Percentiles rank a stretch among this genome's conserved stretches.
phyloP scores from a whole-genome alignment of 2,797 vertebrate species.

The Erethizon dorsatum region DNA sequence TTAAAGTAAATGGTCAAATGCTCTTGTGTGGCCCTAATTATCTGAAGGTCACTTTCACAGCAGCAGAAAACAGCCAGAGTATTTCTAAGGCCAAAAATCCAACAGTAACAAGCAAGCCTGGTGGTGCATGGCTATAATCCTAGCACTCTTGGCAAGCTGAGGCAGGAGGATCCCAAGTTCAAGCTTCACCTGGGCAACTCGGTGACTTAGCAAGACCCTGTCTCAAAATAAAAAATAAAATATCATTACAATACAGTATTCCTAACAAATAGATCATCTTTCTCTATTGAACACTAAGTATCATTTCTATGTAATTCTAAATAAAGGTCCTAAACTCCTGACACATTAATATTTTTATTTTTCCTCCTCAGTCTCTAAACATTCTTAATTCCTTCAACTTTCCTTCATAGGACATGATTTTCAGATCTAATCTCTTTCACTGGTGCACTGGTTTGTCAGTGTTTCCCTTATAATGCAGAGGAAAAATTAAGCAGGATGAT shows the following conservation, averaged over 20 bases:
- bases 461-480: neutral
- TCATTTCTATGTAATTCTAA: neutral
- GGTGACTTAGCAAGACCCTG: neutral
- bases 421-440: neutral
- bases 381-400: neutral
- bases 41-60: conserved; percentile 23
- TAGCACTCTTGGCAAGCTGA: neutral
- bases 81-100: conserved; percentile 20
- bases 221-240: neutral
- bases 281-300: neutral
- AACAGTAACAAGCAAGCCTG: neutral
- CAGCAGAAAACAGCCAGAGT: neutral
- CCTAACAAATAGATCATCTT: conserved; percentile 29
- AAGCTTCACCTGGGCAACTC: neutral
- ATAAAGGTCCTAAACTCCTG: conserved; percentile 9
- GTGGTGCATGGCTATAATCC: neutral
- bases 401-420: neutral
- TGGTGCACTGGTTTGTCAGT: neutral
- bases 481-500: conserved; percentile 11
- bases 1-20: conserved; percentile 56
- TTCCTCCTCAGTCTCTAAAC: neutral
- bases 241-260: neutral
- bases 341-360: conserved; percentile 5
- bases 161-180: neutral
- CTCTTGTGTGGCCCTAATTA: conserved; percentile 15